Base-by-base conservation (phyloP, 2,888 invertebrate genomes). In the Aporophyla lueneburgensis region DNA sequence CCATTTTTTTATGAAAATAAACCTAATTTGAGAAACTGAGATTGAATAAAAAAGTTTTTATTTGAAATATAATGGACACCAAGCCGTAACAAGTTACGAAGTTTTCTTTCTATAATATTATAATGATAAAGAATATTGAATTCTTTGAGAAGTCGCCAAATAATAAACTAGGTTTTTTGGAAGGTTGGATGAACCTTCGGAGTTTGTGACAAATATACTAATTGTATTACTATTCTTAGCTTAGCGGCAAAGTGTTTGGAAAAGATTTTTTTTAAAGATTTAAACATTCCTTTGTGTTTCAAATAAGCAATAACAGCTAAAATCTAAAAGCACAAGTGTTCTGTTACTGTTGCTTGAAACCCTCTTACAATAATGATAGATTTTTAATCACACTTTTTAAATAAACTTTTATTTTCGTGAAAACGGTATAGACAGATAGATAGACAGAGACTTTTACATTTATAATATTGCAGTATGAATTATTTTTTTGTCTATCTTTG, bases 1-100 rank as follows among this genome's bases (percentile, higher is more conserved):
- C 43, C 14, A 27, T 27, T 65, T 71, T n/a, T 51, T 53, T 9
- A 14, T 53, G n/a, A 12, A 7, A 70, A 69, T 67, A 72, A 82
- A 70, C 51, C 61, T 27, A 75, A 79, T 79, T 82, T 69, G 24
- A 16, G 12, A 70, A 78, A 73, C 62, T 51, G 40, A 59, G 51
- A 79, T 79, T 80, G 59, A 79, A 73, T 73, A n/a, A 63, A 70
- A 67, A 79, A 56, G 16, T 62, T 82, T 72, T 46, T 62, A 62
- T 82, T 79, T 51, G 62, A 61, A 72, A 72, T 70, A 71, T 70
- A 82, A 79, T 72, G 61, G 61, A 75, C 72, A 80, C 58, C 74
- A 69, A 74, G 14, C 51, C 27, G 56, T 70, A 77, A 81, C 46
- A 74, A 79, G 76, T 67, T 82, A 19, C 2, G 27, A 83, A 80